These are phyloP conservation scores for Thryonomys swinderianus DNA, from an alignment of 2,113 vertebrate species.

Conservation along the genomic window DNA sequence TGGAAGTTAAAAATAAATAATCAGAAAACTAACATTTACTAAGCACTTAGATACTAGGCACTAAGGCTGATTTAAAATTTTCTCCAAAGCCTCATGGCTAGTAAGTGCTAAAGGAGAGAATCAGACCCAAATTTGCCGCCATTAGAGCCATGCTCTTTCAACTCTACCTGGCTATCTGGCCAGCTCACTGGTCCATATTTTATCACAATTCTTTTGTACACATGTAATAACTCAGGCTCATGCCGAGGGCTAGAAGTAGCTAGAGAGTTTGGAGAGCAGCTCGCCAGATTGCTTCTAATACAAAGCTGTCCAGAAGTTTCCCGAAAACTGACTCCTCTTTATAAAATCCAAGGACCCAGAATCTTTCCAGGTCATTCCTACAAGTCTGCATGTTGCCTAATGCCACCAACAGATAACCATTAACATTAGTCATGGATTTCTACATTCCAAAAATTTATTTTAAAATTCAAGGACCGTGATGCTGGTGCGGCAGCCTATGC, in stretches of 20 bases:
- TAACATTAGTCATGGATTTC: neutral
- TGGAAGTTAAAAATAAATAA: neutral
- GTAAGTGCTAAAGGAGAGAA: neutral
- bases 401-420: neutral
- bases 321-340: neutral
- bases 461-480: neutral
- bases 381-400: neutral
- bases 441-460: neutral
- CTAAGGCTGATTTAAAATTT: neutral
- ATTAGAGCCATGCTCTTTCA: neutral
- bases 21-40: neutral
- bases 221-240: neutral
- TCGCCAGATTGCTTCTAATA: neutral
- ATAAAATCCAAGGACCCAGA: neutral
- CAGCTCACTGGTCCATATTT: neutral
- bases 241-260: neutral
- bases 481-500: neutral
- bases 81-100: neutral
- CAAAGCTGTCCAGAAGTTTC: neutral
- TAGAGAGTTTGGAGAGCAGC: neutral
- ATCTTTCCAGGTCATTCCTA: neutral
- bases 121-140: neutral
- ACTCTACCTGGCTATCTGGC: neutral
- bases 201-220: neutral
- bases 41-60: neutral